Base-by-base conservation (phyloP, 2,888 invertebrate species). In the Dynastes grantii region DNA sequence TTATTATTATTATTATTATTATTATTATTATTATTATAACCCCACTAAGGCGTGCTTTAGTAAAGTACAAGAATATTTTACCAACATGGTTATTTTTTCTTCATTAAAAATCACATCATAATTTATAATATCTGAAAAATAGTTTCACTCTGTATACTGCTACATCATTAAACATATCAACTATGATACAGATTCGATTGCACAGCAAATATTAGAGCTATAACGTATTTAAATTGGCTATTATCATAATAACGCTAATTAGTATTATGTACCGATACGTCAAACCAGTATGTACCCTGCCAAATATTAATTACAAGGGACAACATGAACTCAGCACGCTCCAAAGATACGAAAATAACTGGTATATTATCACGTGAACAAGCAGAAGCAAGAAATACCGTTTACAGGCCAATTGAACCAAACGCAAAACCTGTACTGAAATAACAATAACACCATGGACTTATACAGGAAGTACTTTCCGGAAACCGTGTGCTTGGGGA, bases 271-370 rank as follows among this genome's bases (percentile, higher is more conserved):
- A 61, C 29, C 29, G 22, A 45, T 45, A 9, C 40, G 45, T 73
- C 40, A 73, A 73, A 22, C n/a, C 5, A 27, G 9, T 68, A 27
- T 8, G 8, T 77, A 49, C 58, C n/a, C 27, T 16, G 55, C 55
- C 64, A 73, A 73, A 78, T 67, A 75, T 75, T 78, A 78, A 78
- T 78, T 64, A 37, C 67, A 40, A 32, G 1, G 2, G 22, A 9
- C 29, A 78, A 78, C 58, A 77, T 68, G 77, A 77, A 67, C 77
- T 49, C 6, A 27, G 68, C 68, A 67, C 77, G 27, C n/a, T 11
- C 45, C 16, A 32, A 45, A 13, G 22, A 63, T 75, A 27, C 45
- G 45, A 58, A 51, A 32, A 76, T 67, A 65, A 11, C 13, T 65
- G 32, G n/a, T 13, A 37, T 45, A 45, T 61, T 61, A 40, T 61